Evolutionary conservation across 2,113 vertebrate species (phyloP).

Genomic region (Tenrec ecaudatus): DNA sequence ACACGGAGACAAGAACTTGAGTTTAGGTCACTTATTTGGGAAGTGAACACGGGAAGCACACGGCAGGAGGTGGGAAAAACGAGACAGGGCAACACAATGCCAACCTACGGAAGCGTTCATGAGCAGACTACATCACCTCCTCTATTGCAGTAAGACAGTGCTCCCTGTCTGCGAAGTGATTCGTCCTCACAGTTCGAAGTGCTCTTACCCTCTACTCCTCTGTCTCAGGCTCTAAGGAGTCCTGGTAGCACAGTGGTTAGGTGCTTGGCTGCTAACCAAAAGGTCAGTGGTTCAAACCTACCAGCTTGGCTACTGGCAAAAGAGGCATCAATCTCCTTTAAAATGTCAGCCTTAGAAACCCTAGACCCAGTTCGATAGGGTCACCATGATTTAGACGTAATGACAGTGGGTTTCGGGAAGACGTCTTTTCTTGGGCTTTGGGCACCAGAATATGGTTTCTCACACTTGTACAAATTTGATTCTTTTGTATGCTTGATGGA

Average conservation of each 20-base stretch:
- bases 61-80: neutral
- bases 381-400: neutral
- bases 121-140: neutral
- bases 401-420: neutral
- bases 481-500: slow-evolving; percentile 22
- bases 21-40: neutral
- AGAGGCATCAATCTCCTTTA: neutral
- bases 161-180: neutral
- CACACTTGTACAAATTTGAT: neutral
- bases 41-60: neutral
- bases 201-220: neutral
- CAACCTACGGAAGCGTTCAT: accelerated
- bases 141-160: neutral
- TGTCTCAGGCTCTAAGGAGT: neutral
- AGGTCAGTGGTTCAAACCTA: neutral
- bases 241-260: neutral
- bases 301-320: neutral
- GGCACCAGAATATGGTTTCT: neutral
- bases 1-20: neutral
- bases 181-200: neutral
- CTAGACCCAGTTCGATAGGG: neutral
- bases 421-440: neutral
- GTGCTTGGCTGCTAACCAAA: neutral
- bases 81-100: neutral
- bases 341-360: neutral